These are phyloP conservation scores for Campylomormyrus tamandua DNA, from an alignment of 2,113 vertebrate species.

Conservation along the genomic window DNA sequence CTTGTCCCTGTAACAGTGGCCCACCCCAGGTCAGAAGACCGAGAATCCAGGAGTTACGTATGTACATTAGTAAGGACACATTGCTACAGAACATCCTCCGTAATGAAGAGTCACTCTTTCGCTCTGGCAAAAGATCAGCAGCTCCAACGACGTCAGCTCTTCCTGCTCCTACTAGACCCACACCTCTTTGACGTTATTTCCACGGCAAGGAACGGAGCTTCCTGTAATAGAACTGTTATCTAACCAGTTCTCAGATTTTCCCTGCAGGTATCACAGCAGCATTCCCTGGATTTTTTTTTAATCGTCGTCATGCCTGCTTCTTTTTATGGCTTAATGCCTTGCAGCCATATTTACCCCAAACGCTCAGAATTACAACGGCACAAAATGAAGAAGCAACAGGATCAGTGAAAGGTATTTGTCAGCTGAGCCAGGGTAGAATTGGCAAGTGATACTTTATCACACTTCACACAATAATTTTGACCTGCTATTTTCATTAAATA, in stretches of 20 bases:
- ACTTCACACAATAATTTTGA: background rate
- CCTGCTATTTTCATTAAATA: background rate
- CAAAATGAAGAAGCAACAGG: too few species aligned
- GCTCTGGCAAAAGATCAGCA: background rate
- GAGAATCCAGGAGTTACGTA: background rate
- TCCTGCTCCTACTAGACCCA: background rate
- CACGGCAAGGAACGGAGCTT: background rate
- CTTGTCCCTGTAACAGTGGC: background rate
- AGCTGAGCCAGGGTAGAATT: background rate
- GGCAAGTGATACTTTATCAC: background rate
- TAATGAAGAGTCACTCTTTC: background rate
- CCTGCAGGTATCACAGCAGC: background rate
- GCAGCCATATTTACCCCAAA: background rate
- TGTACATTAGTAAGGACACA: background rate
- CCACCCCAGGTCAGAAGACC: background rate
- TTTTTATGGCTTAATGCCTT: background rate
- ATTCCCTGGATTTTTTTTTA: background rate
- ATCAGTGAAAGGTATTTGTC: too few species aligned
- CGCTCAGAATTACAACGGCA: background rate
- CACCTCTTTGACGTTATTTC: background rate
- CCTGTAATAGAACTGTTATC: background rate
- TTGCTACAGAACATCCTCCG: background rate
- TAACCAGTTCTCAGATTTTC: background rate
- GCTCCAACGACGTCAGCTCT: background rate
- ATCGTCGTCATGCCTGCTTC: background rate